Conservation (phyloP, 2,888 invertebrate genomes). For the Dascillus cervinus region DNA sequence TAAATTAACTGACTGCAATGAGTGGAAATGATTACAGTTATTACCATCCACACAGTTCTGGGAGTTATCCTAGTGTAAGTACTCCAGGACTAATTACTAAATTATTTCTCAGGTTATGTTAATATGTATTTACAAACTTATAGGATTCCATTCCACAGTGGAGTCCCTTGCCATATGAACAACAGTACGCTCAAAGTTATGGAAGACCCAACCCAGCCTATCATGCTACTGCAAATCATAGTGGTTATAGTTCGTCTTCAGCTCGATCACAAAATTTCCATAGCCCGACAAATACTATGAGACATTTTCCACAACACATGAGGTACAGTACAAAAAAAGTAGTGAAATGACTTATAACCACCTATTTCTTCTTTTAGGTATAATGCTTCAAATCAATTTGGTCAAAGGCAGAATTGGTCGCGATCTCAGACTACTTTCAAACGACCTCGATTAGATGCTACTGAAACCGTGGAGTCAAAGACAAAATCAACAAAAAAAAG, state of each 20-base stretch:
- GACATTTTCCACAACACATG: constrained; percentile 1
- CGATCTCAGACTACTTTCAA: constrained; percentile 8
- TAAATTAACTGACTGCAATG: too few relatives aligned
- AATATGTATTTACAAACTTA: too few relatives aligned
- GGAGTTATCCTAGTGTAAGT: not conserved
- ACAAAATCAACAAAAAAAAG: constrained; percentile 36
- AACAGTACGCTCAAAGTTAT: constrained; percentile 4
- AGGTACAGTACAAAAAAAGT: too few relatives aligned
- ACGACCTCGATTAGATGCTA: constrained; percentile 9
- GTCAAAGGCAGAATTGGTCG: constrained; percentile 2
- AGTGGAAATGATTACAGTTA: not conserved
- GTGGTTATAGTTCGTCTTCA: not conserved
- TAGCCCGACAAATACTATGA: constrained; percentile 2
- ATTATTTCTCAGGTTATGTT: too few relatives aligned
- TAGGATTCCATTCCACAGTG: constrained; percentile 2
- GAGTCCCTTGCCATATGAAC: constrained; percentile 5
- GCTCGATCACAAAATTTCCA: constrained; percentile 1
- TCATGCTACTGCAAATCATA: not conserved
- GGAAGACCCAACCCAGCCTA: constrained; percentile 1
- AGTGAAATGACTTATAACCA: too few relatives aligned
- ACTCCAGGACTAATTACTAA: too few relatives aligned
- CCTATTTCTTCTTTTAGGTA: not conserved
- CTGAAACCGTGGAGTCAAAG: constrained; percentile 8
- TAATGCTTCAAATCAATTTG: not conserved
- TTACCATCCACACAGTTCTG: not conserved